Evolutionary conservation across 2,888 invertebrate species (phyloP), one percentile per base, ranked within the genome.

Genomic region (Hydrotaea diabolus): DNA sequence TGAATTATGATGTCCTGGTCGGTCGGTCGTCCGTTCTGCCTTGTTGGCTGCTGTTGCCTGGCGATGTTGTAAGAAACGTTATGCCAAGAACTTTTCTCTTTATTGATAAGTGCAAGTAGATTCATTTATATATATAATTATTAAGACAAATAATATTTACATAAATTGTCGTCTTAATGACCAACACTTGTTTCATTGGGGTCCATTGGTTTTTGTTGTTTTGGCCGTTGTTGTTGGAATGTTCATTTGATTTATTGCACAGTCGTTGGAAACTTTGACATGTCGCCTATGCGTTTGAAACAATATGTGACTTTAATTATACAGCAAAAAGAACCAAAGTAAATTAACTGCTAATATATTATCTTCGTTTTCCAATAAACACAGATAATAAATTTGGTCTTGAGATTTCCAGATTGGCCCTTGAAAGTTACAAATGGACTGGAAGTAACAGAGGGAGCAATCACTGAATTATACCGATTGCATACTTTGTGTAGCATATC

Each of bases 141-240:
- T 64, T 64, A 64, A 64, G 64, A 31, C 31, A 64, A 64, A 64
- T 64, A 36, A 17, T 36, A 64, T 64, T 64, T 64, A 13, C 69
- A 69, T 69, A 69, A 69, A 69, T 69, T 69, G 46, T n/a, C 69
- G 2, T 43, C n/a, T 69, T 69, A 46, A 23, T 46, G 43, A 69
- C 19, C 23, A 69, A 31, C 69, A 69, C 13, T 69, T 21, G 46
- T 43, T 69, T 46, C 23, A 46, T 43, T 69, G 43, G 39, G 2
- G 19, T 69, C 2, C 55, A 5, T 23, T 55, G 4, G 21, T 0
- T 9, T 55, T 23, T 39, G 8, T 1, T 39, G 13, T n/a, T 15
- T 13, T 49, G 15, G 15, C n/a, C n/a, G 26, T 19, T 23, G 15
- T 8, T 55, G 59, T 11, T 15, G 59, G 59, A 59, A 59, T 59